Evolutionary conservation across 2,888 invertebrate genomes (phyloP).

Genomic region (Melipona bicolor): DNA sequence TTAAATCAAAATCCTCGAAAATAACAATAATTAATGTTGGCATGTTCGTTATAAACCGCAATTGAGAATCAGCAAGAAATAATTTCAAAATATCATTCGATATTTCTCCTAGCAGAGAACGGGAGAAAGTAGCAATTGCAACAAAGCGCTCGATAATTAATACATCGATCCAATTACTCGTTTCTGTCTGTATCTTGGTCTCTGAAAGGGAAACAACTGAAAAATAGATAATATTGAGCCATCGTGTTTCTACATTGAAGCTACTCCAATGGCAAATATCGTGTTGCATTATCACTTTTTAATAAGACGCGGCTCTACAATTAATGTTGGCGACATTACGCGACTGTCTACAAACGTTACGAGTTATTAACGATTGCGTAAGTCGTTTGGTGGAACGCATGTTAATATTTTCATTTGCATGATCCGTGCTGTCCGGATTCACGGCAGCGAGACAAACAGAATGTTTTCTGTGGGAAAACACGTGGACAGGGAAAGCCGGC

Average conservation of each 20-base stretch:
- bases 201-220: conserved; percentile 3
- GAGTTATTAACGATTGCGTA: conserved; percentile 40
- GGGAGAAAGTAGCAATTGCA: conserved; percentile 2
- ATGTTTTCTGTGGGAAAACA: not conserved
- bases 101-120: conserved; percentile 4
- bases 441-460: not conserved
- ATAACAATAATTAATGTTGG: not conserved
- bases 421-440: conserved; percentile 15
- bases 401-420: conserved; percentile 45
- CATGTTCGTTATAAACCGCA: not conserved
- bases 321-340: too few relatives aligned
- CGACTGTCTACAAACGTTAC: conserved; percentile 28
- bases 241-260: conserved; percentile 6
- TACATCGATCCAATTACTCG: conserved; percentile 18
- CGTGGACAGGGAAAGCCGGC: conserved; percentile 15
- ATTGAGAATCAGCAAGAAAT: not conserved
- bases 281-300: conserved; percentile 31
- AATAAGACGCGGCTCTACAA: conserved; percentile 18
- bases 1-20: not conserved
- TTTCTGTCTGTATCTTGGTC: not conserved
- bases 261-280: conserved; percentile 16
- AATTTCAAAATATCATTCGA: conserved; percentile 3
- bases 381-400: conserved; percentile 17
- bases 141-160: conserved; percentile 25
- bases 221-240: conserved; percentile 22